Percentiles rank a stretch among this genome's conserved stretches.
These are phyloP conservation scores for Drosophila ezoana DNA, from an alignment of 2,888 invertebrate genomes.

Conservation along the genomic window DNA sequence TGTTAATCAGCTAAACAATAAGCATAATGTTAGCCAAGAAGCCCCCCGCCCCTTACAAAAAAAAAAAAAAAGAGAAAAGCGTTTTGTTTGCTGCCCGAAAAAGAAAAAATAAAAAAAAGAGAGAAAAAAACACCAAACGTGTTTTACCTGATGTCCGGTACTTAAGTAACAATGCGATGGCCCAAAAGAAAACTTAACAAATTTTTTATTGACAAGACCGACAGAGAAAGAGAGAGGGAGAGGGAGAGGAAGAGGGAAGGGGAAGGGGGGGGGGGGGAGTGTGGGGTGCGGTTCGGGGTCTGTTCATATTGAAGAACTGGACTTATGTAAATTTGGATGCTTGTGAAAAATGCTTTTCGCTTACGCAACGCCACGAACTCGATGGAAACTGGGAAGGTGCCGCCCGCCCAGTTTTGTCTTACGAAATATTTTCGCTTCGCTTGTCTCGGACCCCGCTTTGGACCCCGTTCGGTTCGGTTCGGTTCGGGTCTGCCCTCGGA, in stretches of 20 bases:
- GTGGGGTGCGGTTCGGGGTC: too few species aligned
- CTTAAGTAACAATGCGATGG: conserved; percentile 62
- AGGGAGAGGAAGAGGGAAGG: background rate
- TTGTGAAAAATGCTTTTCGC: conserved; percentile 40
- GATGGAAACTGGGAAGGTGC: conserved; percentile 21
- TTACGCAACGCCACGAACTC: conserved; percentile 37
- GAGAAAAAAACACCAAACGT: conserved; percentile 49
- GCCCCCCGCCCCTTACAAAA: background rate
- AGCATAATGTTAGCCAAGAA: conserved; percentile 14
- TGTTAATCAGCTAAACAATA: conserved; percentile 39
- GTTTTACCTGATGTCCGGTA: conserved; percentile 69
- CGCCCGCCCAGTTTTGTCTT: conserved; percentile 34
- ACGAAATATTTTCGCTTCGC: conserved; percentile 57
- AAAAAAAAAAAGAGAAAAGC: conserved; percentile 45
- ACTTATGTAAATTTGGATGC: conserved; percentile 46
- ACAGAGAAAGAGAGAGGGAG: background rate
- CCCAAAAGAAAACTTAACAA: conserved; percentile 41
- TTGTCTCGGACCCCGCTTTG: conserved; percentile 20
- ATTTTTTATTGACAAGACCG: conserved; percentile 24
- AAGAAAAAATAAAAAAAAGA: background rate
- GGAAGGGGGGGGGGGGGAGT: background rate
- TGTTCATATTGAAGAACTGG: conserved; percentile 46
- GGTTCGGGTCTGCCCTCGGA: conserved; percentile 30
- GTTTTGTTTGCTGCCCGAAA: conserved; percentile 34
- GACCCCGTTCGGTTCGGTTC: conserved; percentile 9